phyloP scores from a whole-genome alignment of 2,113 vertebrate genomes.

The Cavia porcellus region DNA sequence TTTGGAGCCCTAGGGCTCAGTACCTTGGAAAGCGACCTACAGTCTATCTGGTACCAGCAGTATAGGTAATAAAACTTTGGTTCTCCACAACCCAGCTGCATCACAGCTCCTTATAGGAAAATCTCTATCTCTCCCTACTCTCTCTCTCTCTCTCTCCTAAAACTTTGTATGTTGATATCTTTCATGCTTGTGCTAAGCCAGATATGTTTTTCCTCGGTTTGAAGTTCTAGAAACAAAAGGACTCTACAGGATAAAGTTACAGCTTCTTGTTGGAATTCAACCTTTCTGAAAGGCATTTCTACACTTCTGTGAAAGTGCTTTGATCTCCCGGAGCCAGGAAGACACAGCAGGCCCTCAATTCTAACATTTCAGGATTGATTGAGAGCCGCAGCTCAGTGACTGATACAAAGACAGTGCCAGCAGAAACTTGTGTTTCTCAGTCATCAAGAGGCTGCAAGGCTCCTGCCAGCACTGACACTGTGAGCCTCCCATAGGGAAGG shows the following conservation, averaged over 20 bases:
- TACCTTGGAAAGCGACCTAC: neutral
- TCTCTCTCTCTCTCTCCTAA: neutral
- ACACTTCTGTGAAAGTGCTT: neutral
- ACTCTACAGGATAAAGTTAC: neutral
- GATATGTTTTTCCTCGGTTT: neutral
- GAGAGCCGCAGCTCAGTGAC: neutral
- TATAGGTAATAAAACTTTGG: neutral
- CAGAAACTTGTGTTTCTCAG: neutral
- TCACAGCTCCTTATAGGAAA: neutral
- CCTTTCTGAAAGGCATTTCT: neutral
- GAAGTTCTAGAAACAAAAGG: neutral
- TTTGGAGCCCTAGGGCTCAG: neutral
- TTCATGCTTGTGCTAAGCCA: neutral
- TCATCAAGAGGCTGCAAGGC: too few relatives aligned
- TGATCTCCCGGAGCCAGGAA: neutral
- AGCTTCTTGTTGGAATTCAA: neutral
- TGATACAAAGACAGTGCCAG: neutral
- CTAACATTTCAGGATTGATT: neutral
- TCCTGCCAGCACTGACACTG: too few relatives aligned
- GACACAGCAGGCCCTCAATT: neutral
- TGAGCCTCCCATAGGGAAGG: neutral
- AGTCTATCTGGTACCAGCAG: fast-evolving
- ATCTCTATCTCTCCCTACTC: too few relatives aligned
- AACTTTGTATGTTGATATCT: neutral
- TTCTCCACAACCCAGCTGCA: neutral